Conservation (phyloP, 2,888 invertebrate genomes). For the Agrotis puta region DNA sequence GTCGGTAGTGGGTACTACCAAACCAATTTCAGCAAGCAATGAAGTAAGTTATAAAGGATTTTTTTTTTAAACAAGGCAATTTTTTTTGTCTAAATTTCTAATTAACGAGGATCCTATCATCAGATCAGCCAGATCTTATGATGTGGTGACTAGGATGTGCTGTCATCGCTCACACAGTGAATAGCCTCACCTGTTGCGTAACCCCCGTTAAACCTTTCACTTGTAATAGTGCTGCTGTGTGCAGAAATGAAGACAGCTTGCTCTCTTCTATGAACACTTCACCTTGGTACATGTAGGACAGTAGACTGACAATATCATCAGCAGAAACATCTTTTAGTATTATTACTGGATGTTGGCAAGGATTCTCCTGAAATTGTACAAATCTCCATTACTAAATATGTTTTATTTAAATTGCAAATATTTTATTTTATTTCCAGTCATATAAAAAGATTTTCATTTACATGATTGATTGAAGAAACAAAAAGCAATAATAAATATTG, state of each 20-base stretch:
- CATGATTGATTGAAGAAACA: neutral
- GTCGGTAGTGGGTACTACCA: too few species aligned
- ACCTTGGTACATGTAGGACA: constrained; percentile 94
- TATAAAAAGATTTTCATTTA: neutral
- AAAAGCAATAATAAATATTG: neutral
- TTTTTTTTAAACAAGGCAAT: too few species aligned
- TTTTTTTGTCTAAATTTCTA: too few species aligned
- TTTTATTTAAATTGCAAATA: neutral
- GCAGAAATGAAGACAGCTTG: constrained; percentile 92
- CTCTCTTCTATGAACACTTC: constrained; percentile 93
- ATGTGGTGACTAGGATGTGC: too few species aligned
- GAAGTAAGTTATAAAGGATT: too few species aligned
- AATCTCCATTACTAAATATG: neutral
- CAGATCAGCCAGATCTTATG: too few species aligned
- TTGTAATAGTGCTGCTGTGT: constrained; percentile 93
- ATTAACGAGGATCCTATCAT: too few species aligned
- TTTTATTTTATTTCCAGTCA: too few species aligned
- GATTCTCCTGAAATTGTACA: constrained; percentile 91
- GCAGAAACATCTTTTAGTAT: constrained; percentile 93
- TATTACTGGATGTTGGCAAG: constrained; percentile 94
- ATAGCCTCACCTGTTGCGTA: constrained; percentile 82
- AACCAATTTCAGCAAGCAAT: too few species aligned
- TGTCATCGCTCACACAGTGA: too few species aligned
- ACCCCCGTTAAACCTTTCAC: constrained; percentile 92
- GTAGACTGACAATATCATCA: constrained; percentile 92